Conservation (phyloP, 2,113 vertebrate genomes). For the Perca schrenkii region DNA sequence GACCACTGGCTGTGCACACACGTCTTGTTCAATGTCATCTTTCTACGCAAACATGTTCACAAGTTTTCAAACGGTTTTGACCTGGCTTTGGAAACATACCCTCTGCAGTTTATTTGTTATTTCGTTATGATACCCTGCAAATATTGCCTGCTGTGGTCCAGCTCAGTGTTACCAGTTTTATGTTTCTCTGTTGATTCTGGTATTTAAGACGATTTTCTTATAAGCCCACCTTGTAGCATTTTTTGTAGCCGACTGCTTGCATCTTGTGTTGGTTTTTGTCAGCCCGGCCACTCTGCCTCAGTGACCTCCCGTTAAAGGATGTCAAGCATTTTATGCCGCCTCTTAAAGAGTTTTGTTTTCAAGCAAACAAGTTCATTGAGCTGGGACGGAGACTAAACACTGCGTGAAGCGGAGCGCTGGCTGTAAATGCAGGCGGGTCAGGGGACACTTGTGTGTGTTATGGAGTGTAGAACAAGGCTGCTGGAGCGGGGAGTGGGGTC, state of each 20-base stretch:
- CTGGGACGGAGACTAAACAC: slow-evolving; percentile 26
- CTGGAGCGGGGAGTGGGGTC: slow-evolving; percentile 9
- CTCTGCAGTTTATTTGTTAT: not conserved
- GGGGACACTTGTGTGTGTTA: slow-evolving; percentile 49
- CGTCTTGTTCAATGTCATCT: slow-evolving; percentile 9
- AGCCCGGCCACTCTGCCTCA: slow-evolving; percentile 30
- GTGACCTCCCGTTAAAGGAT: slow-evolving; percentile 60
- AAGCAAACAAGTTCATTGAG: slow-evolving; percentile 49
- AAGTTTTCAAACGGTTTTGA: slow-evolving; percentile 20
- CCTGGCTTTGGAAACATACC: slow-evolving; percentile 7
- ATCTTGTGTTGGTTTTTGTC: slow-evolving; percentile 33
- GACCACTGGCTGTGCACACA: slow-evolving; percentile 6
- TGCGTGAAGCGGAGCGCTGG: not conserved
- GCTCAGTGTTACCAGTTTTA: slow-evolving; percentile 12
- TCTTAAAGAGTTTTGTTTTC: slow-evolving; percentile 51
- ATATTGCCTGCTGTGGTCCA: not conserved
- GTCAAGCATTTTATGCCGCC: slow-evolving; percentile 63
- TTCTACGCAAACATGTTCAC: slow-evolving; percentile 11
- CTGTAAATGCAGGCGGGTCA: slow-evolving; percentile 28
- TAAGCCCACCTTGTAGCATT: not conserved
- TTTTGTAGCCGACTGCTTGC: not conserved
- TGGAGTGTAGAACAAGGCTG: slow-evolving; percentile 25
- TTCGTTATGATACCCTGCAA: slow-evolving; percentile 12
- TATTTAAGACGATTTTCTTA: slow-evolving; percentile 2
- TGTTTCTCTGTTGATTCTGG: slow-evolving; percentile 23